A percentile compares a stretch with the other conserved stretches of the same genome.
Conservation (phyloP, 2,888 invertebrate species). For the Spialia ferax region DNA sequence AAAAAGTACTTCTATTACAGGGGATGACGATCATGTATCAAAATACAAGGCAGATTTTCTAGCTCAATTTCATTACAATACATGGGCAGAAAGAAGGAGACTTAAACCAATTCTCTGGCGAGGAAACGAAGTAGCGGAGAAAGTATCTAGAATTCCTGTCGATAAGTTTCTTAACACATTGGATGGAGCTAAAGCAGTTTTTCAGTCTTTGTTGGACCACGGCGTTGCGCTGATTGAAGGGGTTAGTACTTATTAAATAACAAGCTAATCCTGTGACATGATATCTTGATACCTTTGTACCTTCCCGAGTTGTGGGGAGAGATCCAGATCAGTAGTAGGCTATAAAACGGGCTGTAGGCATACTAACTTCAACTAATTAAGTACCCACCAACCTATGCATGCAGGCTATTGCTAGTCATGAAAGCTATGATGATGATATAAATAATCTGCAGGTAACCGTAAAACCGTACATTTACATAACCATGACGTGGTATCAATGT, state of each 20-base stretch:
- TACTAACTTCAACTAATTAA: too few species aligned
- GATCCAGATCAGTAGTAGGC: too few species aligned
- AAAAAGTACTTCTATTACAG: conserved; percentile 63
- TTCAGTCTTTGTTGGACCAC: conserved; percentile 81
- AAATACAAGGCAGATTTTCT: conserved; percentile 80
- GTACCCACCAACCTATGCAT: too few species aligned
- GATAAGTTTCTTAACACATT: conserved; percentile 78
- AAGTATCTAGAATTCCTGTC: conserved; percentile 70
- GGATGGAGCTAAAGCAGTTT: conserved; percentile 72
- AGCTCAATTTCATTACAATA: conserved; percentile 62
- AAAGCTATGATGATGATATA: too few species aligned
- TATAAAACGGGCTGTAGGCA: too few species aligned
- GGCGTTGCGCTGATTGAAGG: conserved; percentile 82
- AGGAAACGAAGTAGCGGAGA: conserved; percentile 66
- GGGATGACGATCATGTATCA: conserved; percentile 87
- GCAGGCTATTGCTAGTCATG: too few species aligned
- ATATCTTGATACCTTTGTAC: too few species aligned
- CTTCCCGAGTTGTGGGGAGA: too few species aligned
- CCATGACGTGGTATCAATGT: too few species aligned
- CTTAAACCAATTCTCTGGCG: conserved; percentile 78
- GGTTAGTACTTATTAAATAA: neutral
- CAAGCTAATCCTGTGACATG: too few species aligned
- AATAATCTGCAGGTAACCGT: too few species aligned
- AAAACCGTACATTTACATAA: too few species aligned
- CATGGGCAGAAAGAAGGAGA: conserved; percentile 64